Conservation (phyloP, 1,140 invertebrate genomes). For the Plectus sambesii region DNA sequence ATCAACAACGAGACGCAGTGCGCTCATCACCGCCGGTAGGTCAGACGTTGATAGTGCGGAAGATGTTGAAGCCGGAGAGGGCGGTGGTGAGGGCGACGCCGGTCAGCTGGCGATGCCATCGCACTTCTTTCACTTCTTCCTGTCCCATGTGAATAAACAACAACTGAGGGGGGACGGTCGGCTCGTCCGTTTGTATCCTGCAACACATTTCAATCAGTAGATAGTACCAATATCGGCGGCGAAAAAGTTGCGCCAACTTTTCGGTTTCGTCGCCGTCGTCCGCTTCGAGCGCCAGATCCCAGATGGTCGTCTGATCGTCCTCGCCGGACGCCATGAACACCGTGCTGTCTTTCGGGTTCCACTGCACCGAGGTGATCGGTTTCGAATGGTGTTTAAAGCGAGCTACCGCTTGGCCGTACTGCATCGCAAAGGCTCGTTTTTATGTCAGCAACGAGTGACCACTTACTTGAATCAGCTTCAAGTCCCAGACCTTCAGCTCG, state of each 20-base stretch:
- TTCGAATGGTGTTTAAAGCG: constrained; percentile 81
- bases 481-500: constrained; percentile 82
- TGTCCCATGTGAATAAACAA: constrained; percentile 98
- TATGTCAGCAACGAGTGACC: constrained; percentile 8
- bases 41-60: constrained; percentile 93
- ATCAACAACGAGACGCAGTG: too few relatives aligned
- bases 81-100: constrained; percentile 88
- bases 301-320: constrained; percentile 90
- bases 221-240: too few relatives aligned
- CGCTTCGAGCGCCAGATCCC: constrained; percentile 85
- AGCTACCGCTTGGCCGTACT: constrained; percentile 61
- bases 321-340: constrained; percentile 82
- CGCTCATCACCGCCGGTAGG: too few relatives aligned
- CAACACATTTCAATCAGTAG: too few relatives aligned
- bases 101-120: constrained; percentile 91
- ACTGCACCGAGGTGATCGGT: constrained; percentile 87
- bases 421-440: constrained; percentile 12
- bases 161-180: constrained; percentile 75
- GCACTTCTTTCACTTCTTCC: constrained; percentile 82
- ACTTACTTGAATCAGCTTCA: constrained; percentile 66
- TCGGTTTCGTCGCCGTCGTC: constrained; percentile 18
- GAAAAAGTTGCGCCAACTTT: too few relatives aligned
- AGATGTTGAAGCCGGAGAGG: constrained; percentile 85
- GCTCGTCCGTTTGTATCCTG: constrained; percentile 39
- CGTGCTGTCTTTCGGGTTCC: constrained; percentile 81